Base-by-base conservation (phyloP, 1,140 invertebrate genomes). In the Anastrepha ludens region DNA sequence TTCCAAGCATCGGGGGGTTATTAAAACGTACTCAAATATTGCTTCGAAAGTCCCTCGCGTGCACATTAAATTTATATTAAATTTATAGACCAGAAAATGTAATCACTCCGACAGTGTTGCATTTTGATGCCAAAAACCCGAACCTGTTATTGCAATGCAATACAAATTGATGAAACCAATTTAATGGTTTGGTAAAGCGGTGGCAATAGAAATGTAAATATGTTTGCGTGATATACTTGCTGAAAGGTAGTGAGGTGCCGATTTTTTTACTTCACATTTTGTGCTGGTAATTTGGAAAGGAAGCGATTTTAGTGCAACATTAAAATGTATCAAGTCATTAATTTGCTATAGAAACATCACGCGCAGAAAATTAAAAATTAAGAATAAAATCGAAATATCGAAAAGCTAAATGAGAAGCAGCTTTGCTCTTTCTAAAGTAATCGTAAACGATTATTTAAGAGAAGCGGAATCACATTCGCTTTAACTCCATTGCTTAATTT, bases 11-110 rank as follows among this genome's bases (percentile, higher is more conserved):
- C 7, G 8, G 47, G 20, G 13, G 67, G 74, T 81, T 81, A 81
- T 81, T 81, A 81, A 81, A 81, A 81, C 74, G n/a, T 81, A 29
- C 47, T 50, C 55, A 58, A 58, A 81, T 81, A 47, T 55, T 81
- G 50, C 17, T 20, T 3, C 7, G 70, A 41, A 50, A 29, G 3
- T 81, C 47, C 15, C 8, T 41, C 50, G 67, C 67, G 15, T 9
- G 13, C 41, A 47, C 67, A 74, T 74, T 15, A 74, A 74, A 74
- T 74, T 74, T 74, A 41, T 74, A 81, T 81, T 20, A 81, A 81
- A 81, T 81, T 81, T 81, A 81, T 81, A 81, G 74, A 55, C 50
- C 44, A 81, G 47, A 50, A 81, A 81, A 81, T 81, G 74, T 81
- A 81, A 81, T 81, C 47, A 13, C 74, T 50, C n/a, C 47, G n/a